Evolutionary conservation across 2,113 vertebrate species (phyloP).

Genomic region (Calyptomena viridis): DNA sequence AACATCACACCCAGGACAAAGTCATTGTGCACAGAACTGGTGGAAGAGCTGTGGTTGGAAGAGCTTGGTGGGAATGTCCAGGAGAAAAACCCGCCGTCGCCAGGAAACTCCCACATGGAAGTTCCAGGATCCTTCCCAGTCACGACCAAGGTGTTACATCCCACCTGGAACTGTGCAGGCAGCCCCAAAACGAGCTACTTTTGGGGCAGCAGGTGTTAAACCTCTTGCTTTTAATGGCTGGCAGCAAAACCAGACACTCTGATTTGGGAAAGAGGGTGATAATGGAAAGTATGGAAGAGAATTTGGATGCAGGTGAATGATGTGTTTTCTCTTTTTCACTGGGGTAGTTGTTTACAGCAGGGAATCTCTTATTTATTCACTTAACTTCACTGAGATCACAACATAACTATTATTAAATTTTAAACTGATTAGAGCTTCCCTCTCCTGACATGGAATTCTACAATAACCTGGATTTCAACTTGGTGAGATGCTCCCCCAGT

Average conservation of each 20-base stretch:
- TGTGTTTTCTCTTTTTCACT: background rate
- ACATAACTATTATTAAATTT: background rate
- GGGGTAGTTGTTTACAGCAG: background rate
- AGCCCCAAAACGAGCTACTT: background rate
- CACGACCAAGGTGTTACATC: background rate
- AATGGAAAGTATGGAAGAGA: background rate
- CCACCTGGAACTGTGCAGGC: background rate
- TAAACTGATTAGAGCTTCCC: background rate
- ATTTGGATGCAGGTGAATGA: fast-evolving
- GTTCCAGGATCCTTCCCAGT: background rate
- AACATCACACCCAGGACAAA: background rate
- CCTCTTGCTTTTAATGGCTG: background rate
- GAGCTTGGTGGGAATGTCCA: background rate
- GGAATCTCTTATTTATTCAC: background rate
- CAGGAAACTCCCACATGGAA: background rate
- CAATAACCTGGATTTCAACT: background rate
- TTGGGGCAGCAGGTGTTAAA: background rate
- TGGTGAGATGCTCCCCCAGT: background rate
- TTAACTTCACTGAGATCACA: background rate
- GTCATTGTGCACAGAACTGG: background rate
- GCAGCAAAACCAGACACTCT: background rate
- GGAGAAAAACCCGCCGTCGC: background rate
- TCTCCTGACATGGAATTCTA: background rate
- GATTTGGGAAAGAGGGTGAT: background rate
- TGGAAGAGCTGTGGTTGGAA: background rate